Evolutionary conservation across 1,140 invertebrate genomes (phyloP).

Genomic region (Metaphire vulgaris): DNA sequence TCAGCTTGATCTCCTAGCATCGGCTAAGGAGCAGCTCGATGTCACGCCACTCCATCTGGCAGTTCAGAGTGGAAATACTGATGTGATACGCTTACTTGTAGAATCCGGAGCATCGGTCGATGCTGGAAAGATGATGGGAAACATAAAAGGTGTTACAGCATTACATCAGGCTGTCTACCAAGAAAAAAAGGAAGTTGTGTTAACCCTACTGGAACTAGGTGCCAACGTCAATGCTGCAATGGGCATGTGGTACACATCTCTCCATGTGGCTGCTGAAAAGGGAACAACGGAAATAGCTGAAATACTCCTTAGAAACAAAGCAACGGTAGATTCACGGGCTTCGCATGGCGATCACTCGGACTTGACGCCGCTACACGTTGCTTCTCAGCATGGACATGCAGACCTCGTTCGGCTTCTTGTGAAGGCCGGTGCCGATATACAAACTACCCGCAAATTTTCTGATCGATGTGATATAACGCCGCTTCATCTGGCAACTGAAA

Average conservation of each 20-base stretch:
- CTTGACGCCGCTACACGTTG: slow-evolving; percentile 68
- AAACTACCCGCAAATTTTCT: slow-evolving; percentile 9
- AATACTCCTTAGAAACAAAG: slow-evolving; percentile 31
- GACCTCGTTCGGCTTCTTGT: slow-evolving; percentile 65
- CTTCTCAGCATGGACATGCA: slow-evolving; percentile 69
- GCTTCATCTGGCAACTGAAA: slow-evolving; percentile 56
- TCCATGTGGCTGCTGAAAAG: slow-evolving; percentile 34
- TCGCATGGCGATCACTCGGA: slow-evolving; percentile 29
- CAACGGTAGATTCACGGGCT: slow-evolving; percentile 26
- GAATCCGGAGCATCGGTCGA: slow-evolving; percentile 16
- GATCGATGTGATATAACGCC: slow-evolving; percentile 44
- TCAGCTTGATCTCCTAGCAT: slow-evolving; percentile 4
- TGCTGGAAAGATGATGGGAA: slow-evolving; percentile 26
- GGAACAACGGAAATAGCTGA: slow-evolving; percentile 26
- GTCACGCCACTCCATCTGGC: slow-evolving; percentile 28
- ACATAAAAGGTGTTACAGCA: slow-evolving; percentile 32
- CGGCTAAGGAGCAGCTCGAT: slow-evolving; percentile 7
- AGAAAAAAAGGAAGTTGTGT: slow-evolving; percentile 32
- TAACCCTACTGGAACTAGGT: slow-evolving; percentile 33
- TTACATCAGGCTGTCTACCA: slow-evolving; percentile 36
- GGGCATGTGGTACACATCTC: slow-evolving; percentile 30
- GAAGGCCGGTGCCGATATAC: slow-evolving; percentile 62
- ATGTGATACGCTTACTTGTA: slow-evolving; percentile 13
- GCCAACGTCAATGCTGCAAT: slow-evolving; percentile 36
- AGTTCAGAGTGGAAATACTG: slow-evolving; percentile 19